Conservation (phyloP, 2,797 vertebrate species). For the Rhodeus uyekii region DNA sequence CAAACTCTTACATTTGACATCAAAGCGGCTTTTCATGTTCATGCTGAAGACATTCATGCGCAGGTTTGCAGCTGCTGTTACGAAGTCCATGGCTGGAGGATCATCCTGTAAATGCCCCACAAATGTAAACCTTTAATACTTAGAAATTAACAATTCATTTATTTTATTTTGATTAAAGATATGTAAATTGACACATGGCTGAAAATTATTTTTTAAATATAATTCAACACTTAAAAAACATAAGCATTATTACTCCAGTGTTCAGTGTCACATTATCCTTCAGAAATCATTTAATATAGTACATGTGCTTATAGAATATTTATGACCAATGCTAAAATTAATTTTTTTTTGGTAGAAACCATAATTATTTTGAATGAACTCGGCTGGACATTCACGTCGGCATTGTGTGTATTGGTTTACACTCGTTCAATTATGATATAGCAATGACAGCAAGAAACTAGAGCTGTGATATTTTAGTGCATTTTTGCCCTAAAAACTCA, state of each 20-base stretch:
- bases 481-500: too few relatives aligned
- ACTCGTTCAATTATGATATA: neutral
- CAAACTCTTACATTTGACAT: conserved; percentile 93
- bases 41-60: conserved; percentile 99
- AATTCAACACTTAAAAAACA: neutral
- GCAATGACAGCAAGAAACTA: too few relatives aligned
- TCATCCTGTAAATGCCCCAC: conserved; percentile 81
- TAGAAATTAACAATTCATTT: neutral
- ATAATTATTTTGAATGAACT: neutral
- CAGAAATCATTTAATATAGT: too few relatives aligned
- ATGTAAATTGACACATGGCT: neutral
- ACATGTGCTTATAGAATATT: too few relatives aligned
- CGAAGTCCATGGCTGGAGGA: conserved; percentile 95
- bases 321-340: neutral
- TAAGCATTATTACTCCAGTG: neutral
- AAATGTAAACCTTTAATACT: neutral
- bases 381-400: neutral
- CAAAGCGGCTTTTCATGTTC: conserved; percentile 97
- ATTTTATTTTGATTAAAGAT: neutral
- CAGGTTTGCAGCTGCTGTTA: conserved; percentile 93
- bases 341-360: too few relatives aligned
- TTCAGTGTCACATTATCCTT: neutral
- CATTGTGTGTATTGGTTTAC: neutral
- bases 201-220: neutral
- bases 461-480: too few relatives aligned